Evolutionary conservation across 2,888 invertebrate species (phyloP).

Genomic region (Drosophila borborema): DNA sequence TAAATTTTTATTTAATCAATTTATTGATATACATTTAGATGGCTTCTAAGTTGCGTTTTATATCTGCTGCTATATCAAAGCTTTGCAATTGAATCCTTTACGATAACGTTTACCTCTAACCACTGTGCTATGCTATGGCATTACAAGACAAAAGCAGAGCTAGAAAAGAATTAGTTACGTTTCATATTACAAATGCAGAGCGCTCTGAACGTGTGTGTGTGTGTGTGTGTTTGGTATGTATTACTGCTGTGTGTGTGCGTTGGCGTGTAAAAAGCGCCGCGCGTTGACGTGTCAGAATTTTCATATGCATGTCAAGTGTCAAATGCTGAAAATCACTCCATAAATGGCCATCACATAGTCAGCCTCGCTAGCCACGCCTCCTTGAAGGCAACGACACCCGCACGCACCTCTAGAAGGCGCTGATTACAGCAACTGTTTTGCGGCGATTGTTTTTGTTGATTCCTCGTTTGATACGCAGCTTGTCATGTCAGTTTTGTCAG

Average conservation of each 20-base stretch:
- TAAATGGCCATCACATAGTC: slow-evolving; percentile 46
- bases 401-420: slow-evolving; percentile 70
- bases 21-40: neutral
- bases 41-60: neutral
- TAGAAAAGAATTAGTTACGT: slow-evolving; percentile 62
- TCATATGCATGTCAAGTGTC: slow-evolving; percentile 85
- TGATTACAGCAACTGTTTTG: slow-evolving; percentile 64
- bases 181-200: slow-evolving; percentile 64
- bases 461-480: slow-evolving; percentile 69
- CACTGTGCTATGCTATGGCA: slow-evolving; percentile 25
- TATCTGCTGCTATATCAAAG: no score
- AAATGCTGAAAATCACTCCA: slow-evolving; percentile 67
- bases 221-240: slow-evolving; percentile 9
- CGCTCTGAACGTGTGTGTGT: slow-evolving; percentile 8
- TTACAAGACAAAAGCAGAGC: slow-evolving; percentile 26
- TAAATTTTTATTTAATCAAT: no score
- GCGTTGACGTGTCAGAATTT: slow-evolving; percentile 85
- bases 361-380: neutral
- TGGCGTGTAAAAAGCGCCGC: slow-evolving; percentile 56
- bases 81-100: neutral
- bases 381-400: slow-evolving; percentile 11
- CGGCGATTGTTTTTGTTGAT: slow-evolving; percentile 51
- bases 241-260: slow-evolving; percentile 24
- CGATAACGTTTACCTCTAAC: neutral
- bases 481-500: slow-evolving; percentile 84